Evolutionary conservation across 2,113 vertebrate genomes (phyloP).

Genomic region (Ammospiza nelsoni): DNA sequence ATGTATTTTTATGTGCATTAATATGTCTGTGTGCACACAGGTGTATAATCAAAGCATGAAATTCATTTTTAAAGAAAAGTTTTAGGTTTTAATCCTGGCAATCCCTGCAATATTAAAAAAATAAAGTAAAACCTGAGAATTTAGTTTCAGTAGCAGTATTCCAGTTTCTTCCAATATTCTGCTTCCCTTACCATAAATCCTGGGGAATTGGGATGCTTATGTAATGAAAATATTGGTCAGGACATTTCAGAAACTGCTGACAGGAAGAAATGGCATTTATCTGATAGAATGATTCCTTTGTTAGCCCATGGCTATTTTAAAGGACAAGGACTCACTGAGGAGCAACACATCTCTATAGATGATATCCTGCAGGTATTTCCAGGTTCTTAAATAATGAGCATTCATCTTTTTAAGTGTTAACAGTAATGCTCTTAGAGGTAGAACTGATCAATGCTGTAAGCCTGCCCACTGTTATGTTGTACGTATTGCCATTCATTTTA

Average conservation of each 20-base stretch:
- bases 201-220: conserved; percentile 4
- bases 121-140: not conserved
- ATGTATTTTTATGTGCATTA: conserved; percentile 23
- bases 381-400: not conserved
- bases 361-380: conserved; percentile 30
- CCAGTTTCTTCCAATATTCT: not conserved
- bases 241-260: not conserved
- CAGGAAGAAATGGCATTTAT: not conserved
- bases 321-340: not conserved
- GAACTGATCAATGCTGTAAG: conserved; percentile 32
- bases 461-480: conserved; percentile 68
- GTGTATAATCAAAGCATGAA: conserved; percentile 4
- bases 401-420: conserved; percentile 7
- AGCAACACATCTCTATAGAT: not conserved
- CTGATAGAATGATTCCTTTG: not conserved
- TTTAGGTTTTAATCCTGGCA: conserved; percentile 4
- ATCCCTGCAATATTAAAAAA: not conserved
- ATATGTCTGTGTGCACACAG: not conserved
- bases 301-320: not conserved
- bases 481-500: conserved; percentile 72
- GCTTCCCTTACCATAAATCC: not conserved
- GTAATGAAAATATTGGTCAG: not conserved
- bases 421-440: conserved; percentile 30
- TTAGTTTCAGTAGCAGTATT: not conserved
- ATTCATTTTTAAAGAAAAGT: not conserved